A percentile compares a stretch with the other conserved stretches of the same genome.
Evolutionary conservation across 2,888 invertebrate genomes (phyloP).

Genomic region (Drosophila kambysellisi): DNA sequence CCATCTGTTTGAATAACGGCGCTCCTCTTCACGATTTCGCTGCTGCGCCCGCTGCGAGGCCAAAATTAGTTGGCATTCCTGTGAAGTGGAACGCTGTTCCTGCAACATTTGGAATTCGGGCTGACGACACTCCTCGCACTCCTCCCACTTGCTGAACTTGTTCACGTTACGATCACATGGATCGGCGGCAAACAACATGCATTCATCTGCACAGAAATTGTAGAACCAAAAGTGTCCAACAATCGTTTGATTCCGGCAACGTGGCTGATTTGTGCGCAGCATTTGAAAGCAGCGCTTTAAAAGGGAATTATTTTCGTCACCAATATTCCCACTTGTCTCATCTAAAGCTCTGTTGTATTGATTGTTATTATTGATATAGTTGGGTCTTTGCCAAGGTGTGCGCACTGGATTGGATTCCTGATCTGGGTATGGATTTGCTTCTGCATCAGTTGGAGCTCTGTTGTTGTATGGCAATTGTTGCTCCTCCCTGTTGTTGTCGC

Average conservation of each 20-base stretch:
- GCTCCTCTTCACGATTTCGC: conserved; percentile 28
- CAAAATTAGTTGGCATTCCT: conserved; percentile 47
- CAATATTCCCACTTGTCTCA: conserved; percentile 56
- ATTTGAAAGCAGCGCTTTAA: conserved; percentile 66
- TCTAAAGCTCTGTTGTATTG: conserved; percentile 87
- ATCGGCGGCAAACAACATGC: conserved; percentile 78
- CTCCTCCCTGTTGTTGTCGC: conserved; percentile 5
- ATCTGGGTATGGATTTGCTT: neutral
- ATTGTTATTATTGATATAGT: conserved; percentile 23
- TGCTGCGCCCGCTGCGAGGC: conserved; percentile 27
- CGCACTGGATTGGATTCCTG: neutral
- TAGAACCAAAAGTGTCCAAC: conserved; percentile 85
- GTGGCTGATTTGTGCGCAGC: conserved; percentile 52
- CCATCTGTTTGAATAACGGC: conserved; percentile 12
- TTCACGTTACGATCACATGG: conserved; percentile 76
- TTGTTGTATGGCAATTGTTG: conserved; percentile 18
- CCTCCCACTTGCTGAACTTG: conserved; percentile 73
- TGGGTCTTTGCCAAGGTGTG: conserved; percentile 22
- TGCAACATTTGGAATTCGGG: conserved; percentile 43
- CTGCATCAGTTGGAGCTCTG: neutral
- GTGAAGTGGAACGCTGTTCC: conserved; percentile 33
- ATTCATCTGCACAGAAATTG: conserved; percentile 77
- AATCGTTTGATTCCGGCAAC: conserved; percentile 55
- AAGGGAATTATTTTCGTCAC: conserved; percentile 24
- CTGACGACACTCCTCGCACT: conserved; percentile 68